These are phyloP conservation scores for Etheostoma nigrum DNA, from an alignment of 2,797 vertebrate species.

Conservation along the genomic window DNA sequence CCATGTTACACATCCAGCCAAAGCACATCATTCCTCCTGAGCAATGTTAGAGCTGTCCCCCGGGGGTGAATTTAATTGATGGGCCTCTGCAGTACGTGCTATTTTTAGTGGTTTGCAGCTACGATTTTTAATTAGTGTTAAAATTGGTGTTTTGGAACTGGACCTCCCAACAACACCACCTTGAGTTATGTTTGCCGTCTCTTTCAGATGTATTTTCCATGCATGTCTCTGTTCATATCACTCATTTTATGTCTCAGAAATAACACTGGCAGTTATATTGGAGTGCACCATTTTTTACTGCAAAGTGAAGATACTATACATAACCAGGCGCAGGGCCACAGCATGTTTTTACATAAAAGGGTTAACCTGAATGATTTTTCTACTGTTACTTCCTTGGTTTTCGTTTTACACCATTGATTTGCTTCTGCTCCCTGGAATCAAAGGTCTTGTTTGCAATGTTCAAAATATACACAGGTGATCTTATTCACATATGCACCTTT, in stretches of 20 bases:
- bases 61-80: conserved; percentile 68
- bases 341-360: conserved; percentile 44
- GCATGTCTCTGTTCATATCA: conserved; percentile 13
- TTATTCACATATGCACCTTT: conserved; percentile 43
- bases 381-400: conserved; percentile 7
- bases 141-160: conserved; percentile 67
- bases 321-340: background rate
- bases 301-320: conserved; percentile 7
- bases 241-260: conserved; percentile 24
- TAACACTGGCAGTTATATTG: background rate
- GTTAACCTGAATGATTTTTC: conserved; percentile 31
- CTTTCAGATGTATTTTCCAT: conserved; percentile 21
- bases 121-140: conserved; percentile 79
- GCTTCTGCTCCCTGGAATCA: conserved; percentile 32
- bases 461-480: conserved; percentile 22
- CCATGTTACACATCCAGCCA: conserved; percentile 66
- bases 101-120: conserved; percentile 80
- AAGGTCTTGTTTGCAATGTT: conserved; percentile 39
- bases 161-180: conserved; percentile 64
- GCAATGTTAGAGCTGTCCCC: conserved; percentile 69
- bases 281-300: conserved; percentile 23
- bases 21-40: conserved; percentile 64
- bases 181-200: conserved; percentile 52
- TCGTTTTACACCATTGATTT: conserved; percentile 35
- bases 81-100: conserved; percentile 64